A percentile compares a stretch with the other conserved stretches of the same genome.
Evolutionary conservation across 2,888 invertebrate species (phyloP).

Genomic region (Flabesymbios commensalis): DNA sequence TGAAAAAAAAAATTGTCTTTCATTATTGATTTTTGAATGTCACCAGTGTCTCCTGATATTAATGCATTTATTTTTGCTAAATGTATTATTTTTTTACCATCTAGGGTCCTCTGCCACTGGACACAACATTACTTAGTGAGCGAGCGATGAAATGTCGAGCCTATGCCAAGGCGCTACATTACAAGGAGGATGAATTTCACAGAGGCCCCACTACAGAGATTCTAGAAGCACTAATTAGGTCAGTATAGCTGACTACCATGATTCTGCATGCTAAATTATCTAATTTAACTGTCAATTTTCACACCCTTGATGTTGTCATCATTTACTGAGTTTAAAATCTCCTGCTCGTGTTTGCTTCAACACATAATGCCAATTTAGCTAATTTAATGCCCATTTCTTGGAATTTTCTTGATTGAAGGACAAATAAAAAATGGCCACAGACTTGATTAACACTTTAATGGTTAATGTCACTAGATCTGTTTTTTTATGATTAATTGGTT

Average conservation of each 20-base stretch:
- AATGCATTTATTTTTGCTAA: no score
- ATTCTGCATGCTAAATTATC: not conserved
- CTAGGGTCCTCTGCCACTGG: constrained; percentile 86
- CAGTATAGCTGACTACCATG: no score
- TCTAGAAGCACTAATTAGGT: constrained; percentile 83
- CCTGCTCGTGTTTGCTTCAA: no score
- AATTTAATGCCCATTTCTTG: not conserved
- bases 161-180: constrained; percentile 83
- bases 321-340: not conserved
- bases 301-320: not conserved
- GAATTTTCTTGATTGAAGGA: no score
- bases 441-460: not conserved
- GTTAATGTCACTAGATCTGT: not conserved
- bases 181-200: constrained; percentile 93
- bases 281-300: not conserved
- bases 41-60: no score
- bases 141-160: constrained; percentile 90
- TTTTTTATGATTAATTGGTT: not conserved
- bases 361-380: no score
- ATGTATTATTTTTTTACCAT: no score
- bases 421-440: not conserved
- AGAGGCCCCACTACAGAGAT: constrained; percentile 73
- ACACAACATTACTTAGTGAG: constrained; percentile 84
- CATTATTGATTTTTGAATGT: no score
- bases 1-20: no score